These are phyloP conservation scores for Lemur catta DNA, from an alignment of 2,797 vertebrate genomes.

Conservation along the genomic window DNA sequence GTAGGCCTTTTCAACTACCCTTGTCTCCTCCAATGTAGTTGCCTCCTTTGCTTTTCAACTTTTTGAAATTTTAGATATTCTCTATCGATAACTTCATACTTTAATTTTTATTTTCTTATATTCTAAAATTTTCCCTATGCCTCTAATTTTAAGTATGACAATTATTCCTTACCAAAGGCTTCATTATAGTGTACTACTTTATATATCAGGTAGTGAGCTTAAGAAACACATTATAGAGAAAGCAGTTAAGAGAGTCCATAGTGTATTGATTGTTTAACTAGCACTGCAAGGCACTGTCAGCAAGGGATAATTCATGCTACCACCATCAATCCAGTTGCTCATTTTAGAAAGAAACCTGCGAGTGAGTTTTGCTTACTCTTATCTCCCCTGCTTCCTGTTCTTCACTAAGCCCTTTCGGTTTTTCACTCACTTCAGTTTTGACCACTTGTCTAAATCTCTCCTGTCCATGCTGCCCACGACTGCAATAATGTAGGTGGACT, in stretches of 20 bases:
- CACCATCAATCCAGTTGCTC: background rate
- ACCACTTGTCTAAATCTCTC: background rate
- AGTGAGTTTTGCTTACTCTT: background rate
- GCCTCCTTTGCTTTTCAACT: background rate
- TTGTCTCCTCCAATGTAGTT: background rate
- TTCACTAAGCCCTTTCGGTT: background rate
- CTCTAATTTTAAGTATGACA: background rate
- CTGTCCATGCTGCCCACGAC: background rate
- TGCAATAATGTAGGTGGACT: background rate
- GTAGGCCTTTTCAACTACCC: background rate
- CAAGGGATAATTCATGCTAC: background rate
- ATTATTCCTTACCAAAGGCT: background rate
- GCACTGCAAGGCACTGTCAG: background rate
- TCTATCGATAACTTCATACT: background rate
- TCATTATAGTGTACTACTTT: background rate
- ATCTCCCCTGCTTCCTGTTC: background rate
- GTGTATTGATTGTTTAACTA: background rate
- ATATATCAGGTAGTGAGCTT: background rate
- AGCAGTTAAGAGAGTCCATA: background rate
- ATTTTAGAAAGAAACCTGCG: background rate
- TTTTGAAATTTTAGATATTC: constrained; percentile 1
- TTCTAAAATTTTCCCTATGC: background rate
- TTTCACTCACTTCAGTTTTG: background rate
- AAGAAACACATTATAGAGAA: background rate
- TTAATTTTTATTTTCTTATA: background rate